Conservation (phyloP, 1,140 invertebrate species). For the Lycorma delicatula region DNA sequence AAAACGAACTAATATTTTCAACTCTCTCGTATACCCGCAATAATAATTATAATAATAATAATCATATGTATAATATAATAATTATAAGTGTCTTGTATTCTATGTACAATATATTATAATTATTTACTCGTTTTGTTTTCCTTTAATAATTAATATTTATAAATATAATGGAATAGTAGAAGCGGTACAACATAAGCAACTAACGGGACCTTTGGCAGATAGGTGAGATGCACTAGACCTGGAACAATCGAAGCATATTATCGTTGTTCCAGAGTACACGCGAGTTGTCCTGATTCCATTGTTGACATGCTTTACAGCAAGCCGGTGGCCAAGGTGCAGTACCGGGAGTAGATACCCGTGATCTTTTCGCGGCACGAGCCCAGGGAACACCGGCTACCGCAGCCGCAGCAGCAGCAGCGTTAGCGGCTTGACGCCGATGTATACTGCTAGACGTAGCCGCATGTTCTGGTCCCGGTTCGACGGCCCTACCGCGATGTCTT, state of each 20-base stretch:
- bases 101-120: too few relatives aligned
- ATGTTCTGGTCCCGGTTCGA: conserved; percentile 18
- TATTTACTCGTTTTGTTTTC: too few relatives aligned
- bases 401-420: not conserved
- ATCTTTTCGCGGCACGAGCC: conserved; percentile 5
- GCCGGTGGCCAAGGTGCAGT: not conserved
- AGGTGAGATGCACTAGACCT: conserved; percentile 15
- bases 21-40: conserved; percentile 15
- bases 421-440: too few relatives aligned
- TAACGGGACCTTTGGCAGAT: conserved; percentile 14
- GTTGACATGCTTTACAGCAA: conserved; percentile 14
- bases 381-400: not conserved
- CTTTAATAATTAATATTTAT: too few relatives aligned
- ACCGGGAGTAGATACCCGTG: not conserved
- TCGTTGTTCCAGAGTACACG: conserved; percentile 25
- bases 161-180: too few relatives aligned
- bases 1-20: too few relatives aligned
- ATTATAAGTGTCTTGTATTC: too few relatives aligned
- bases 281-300: conserved; percentile 21
- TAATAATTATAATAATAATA: conserved; percentile 2
- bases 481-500: conserved; percentile 9
- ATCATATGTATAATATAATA: too few relatives aligned
- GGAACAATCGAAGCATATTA: conserved; percentile 21
- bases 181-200: too few relatives aligned
- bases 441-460: conserved; percentile 6